Base-by-base conservation (phyloP, 2,797 vertebrate genomes). In the Emydoidea blandingii region DNA sequence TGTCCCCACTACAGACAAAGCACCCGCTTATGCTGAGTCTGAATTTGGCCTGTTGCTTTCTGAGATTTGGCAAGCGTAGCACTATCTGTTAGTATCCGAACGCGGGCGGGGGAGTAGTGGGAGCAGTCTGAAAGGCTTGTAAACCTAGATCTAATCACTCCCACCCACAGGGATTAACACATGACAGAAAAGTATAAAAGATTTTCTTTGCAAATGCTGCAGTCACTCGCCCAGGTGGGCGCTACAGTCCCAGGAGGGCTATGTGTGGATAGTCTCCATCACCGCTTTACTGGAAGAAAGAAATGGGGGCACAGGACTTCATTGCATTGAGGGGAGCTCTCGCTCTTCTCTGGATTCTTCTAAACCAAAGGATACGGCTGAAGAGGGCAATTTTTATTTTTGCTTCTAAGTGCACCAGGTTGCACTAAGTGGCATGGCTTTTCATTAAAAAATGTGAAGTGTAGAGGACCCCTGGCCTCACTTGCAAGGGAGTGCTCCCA, bases 111-210 rank as follows among this genome's bases (percentile, higher is more conserved):
- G 94, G 96, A 89, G 95, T 85, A 90, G 91, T 93, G 95, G 96
- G 96, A 97, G 94, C 94, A 97, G 95, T 94, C 91, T 91, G 92
- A 96, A 92, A 91, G 88, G 88, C 93, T 96, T 95, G 96, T 93
- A 97, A 96, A 93, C 90, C 96, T 62, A 83, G 96, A 92, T 95
- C 95, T 95, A 94, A 96, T 96, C 93, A 93, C 85, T 93, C 8
- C 95, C 96, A 89, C 97, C 96, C 95, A 95, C 97, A 72, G 93
- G 95, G 94, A 96, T 97, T 96, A 97, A 94, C 96, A 96, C 95
- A 87, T 96, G 96, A 95, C 95, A 93, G 94, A 95, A 97, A 96
- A 94, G 94, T 83, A 92, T 92, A 93, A 91, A 92, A 89, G 96
- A 95, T 94, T 92, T 86, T 94, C 86, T 95, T 88, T 91, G 92